A percentile compares a stretch with the other conserved stretches of the same genome.
Evolutionary conservation across 2,797 vertebrate species (phyloP).

Genomic region (Clarias laeviceps): DNA sequence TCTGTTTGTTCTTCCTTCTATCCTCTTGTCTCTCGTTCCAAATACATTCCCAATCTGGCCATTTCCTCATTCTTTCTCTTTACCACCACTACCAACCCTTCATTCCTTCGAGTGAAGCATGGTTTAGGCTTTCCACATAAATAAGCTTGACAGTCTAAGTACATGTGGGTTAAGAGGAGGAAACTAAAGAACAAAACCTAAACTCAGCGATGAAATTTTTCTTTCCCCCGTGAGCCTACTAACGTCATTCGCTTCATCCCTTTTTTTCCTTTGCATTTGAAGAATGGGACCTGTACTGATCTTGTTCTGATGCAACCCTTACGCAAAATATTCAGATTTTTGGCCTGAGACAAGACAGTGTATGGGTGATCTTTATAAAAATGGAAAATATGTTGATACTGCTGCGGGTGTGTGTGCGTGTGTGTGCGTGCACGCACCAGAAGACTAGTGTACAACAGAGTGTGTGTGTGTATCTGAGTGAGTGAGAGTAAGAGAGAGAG

Average conservation of each 20-base stretch:
- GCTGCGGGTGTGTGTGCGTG: neutral
- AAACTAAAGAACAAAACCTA: slow-evolving; percentile 47
- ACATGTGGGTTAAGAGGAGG: slow-evolving; percentile 37
- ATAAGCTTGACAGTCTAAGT: slow-evolving; percentile 44
- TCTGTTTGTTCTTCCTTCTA: slow-evolving; percentile 25
- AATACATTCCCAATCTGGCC: slow-evolving; percentile 26
- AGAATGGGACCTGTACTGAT: slow-evolving; percentile 13
- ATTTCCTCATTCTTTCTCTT: slow-evolving; percentile 30
- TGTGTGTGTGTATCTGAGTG: slow-evolving; percentile 43
- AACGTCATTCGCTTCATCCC: slow-evolving; percentile 31
- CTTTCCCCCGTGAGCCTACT: slow-evolving; percentile 22
- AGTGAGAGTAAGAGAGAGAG: slow-evolving; percentile 27
- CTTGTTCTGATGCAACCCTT: slow-evolving; percentile 29
- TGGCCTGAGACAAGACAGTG: neutral
- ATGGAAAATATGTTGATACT: neutral
- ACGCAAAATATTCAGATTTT: slow-evolving; percentile 9
- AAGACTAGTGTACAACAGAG: slow-evolving; percentile 34
- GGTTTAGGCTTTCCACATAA: slow-evolving; percentile 38
- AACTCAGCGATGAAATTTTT: slow-evolving; percentile 35
- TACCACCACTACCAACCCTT: slow-evolving; percentile 19
- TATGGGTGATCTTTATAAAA: neutral
- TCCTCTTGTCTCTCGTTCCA: slow-evolving; percentile 42
- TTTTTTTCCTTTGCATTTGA: slow-evolving; percentile 10
- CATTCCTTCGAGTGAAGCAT: slow-evolving; percentile 13
- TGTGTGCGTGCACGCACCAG: neutral